Conservation (phyloP, 2,797 vertebrate species). For the Poecilia wingei region DNA sequence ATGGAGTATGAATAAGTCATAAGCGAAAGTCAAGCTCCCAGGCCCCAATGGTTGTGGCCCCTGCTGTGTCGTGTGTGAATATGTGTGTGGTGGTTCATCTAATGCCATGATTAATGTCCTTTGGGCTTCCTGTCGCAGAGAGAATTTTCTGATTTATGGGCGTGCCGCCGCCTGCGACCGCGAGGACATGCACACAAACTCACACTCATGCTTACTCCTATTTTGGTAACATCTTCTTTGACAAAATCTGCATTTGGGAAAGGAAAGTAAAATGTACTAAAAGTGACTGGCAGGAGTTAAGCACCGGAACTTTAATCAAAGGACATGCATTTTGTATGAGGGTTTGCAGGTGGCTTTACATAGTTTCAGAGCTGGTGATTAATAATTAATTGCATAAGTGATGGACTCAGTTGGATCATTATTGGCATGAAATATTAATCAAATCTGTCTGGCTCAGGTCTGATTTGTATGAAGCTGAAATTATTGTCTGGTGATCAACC, state of each 20-base stretch:
- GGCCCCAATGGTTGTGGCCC: slow-evolving; percentile 35
- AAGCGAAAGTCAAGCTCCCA: slow-evolving; percentile 55
- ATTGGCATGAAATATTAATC: slow-evolving; percentile 63
- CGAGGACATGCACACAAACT: background rate
- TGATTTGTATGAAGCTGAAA: slow-evolving; percentile 17
- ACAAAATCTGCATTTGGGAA: slow-evolving; percentile 23
- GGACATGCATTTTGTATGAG: slow-evolving; percentile 67
- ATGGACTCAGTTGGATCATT: slow-evolving; percentile 63
- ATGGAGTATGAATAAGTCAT: slow-evolving; percentile 76
- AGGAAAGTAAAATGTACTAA: slow-evolving; percentile 18
- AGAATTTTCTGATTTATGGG: slow-evolving; percentile 62
- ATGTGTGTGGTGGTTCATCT: slow-evolving; percentile 33
- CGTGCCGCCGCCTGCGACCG: slow-evolving; percentile 37
- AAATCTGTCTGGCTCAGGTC: slow-evolving; percentile 9
- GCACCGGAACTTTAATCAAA: slow-evolving; percentile 54
- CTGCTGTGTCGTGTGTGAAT: slow-evolving; percentile 17
- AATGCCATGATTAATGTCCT: slow-evolving; percentile 55
- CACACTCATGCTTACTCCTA: background rate
- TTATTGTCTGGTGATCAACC: background rate
- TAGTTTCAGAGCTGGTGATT: slow-evolving; percentile 27
- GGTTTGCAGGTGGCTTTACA: slow-evolving; percentile 16
- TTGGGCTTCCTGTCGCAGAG: slow-evolving; percentile 22
- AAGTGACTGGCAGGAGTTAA: background rate
- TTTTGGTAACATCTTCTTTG: slow-evolving; percentile 34
- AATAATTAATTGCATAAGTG: slow-evolving; percentile 70